Base-by-base conservation (phyloP, 1,140 invertebrate genomes). In the Dreissena polymorpha region DNA sequence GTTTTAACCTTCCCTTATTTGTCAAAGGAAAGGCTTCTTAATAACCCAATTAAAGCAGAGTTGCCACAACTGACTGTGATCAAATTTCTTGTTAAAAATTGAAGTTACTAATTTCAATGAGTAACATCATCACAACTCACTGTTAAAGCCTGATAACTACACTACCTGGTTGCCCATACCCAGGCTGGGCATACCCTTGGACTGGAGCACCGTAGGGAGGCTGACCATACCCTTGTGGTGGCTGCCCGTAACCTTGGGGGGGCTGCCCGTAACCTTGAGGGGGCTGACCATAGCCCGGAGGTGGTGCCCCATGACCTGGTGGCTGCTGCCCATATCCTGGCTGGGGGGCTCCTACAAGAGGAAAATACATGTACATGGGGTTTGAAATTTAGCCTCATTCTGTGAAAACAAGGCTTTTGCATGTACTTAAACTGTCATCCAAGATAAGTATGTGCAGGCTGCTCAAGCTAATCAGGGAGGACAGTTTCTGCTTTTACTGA, bases 221-320 rank as follows among this genome's bases (percentile, higher is more conserved):
- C 51, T 75, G 73, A n/a, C 73, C 73, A 75, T 75, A 75, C 0
- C 39, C 73, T 49, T 57, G 68, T 23, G 39, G 68, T 0, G 68
- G 68, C 27, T 70, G 68, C 18, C 68, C 68, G 39, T 70, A 70
- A 12, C 68, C 68, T 49, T 29, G 68, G 5, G 21, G 67, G 16
- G 67, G 67, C n/a, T 70, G 68, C 39, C 68, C 68, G 51, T 70
- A 70, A 13, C n/a, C 23, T 49, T 29, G 68, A 6, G 39, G 68
- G 60, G 60, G 60, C 10, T 63, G 60, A 1, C 65, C 65, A 23
- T 68, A 68, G n/a, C 65, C 65, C 10, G 65, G 65, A 25, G 21
- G 65, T 1, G 65, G 71, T 29, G 57, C 53, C 18, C 73, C 73
- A 49, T 75, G 63, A 16, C 27, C 73, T 10, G 73, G 73, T 64